These are phyloP conservation scores for Acanthornis magna DNA, from an alignment of 2,797 vertebrate genomes.

Conservation along the genomic window DNA sequence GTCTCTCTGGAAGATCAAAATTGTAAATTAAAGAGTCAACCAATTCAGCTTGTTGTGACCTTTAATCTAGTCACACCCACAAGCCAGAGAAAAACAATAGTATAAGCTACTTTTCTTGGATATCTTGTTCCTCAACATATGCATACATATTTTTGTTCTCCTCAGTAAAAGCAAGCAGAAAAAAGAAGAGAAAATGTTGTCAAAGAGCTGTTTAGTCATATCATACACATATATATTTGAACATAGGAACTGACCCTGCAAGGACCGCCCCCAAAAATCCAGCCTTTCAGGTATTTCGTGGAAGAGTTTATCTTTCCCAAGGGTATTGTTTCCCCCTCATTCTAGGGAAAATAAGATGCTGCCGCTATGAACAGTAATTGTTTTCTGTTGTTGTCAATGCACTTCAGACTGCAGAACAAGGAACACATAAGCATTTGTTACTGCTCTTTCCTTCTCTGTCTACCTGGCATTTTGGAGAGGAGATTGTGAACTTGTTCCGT, in stretches of 20 bases:
- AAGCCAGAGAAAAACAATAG: conserved; percentile 39
- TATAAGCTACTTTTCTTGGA: conserved; percentile 11
- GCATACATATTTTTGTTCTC: background rate
- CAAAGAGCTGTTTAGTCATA: conserved; percentile 3
- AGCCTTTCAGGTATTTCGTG: background rate
- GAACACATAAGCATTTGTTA: background rate
- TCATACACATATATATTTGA: background rate
- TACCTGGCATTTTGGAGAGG: background rate
- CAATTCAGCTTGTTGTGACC: conserved; percentile 18
- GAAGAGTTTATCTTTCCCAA: background rate
- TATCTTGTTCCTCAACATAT: conserved; percentile 22
- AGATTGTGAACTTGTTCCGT: background rate
- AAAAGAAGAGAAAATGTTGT: conserved; percentile 19
- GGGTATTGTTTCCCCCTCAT: background rate
- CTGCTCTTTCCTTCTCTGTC: background rate
- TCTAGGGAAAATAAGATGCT: background rate
- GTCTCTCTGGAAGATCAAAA: conserved; percentile 82
- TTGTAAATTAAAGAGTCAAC: conserved; percentile 55
- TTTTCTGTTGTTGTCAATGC: background rate
- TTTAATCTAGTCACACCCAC: conserved; percentile 22
- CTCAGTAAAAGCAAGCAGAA: conserved; percentile 30
- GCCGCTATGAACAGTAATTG: background rate
- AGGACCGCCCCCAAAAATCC: background rate
- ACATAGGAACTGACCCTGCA: background rate
- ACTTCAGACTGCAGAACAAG: background rate